These are phyloP conservation scores for Balaeniceps rex DNA, from an alignment of 2,113 vertebrate species.

Conservation along the genomic window DNA sequence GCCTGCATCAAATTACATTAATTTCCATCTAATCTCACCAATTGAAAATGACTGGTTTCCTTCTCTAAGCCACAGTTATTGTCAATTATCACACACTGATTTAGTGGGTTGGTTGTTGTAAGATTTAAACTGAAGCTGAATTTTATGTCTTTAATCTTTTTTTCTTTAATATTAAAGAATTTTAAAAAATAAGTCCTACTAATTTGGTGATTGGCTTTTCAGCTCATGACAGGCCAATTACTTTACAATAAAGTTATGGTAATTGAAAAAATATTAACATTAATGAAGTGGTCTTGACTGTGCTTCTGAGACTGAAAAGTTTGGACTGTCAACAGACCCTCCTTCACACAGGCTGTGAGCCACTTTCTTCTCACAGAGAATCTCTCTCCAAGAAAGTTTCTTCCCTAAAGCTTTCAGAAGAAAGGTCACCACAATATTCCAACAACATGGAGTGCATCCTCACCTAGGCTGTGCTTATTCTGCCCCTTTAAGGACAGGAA, in stretches of 20 bases:
- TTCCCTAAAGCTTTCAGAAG: background rate
- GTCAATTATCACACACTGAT: slow-evolving; percentile 6
- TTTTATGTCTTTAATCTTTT: background rate
- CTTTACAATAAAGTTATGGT: background rate
- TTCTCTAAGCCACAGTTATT: background rate
- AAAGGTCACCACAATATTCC: background rate
- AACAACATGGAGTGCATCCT: background rate
- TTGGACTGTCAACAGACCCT: background rate
- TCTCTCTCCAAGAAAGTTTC: background rate
- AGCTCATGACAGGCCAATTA: background rate
- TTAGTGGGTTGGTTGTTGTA: background rate
- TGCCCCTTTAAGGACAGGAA: background rate
- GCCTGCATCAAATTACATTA: background rate
- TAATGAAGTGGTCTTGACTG: background rate
- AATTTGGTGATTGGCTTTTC: background rate
- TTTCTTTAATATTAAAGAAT: background rate
- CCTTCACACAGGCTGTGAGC: background rate
- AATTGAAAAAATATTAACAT: background rate
- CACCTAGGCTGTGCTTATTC: background rate
- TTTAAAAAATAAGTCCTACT: background rate
- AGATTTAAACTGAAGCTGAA: background rate
- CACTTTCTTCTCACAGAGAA: background rate
- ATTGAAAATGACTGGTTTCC: background rate
- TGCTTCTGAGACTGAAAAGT: background rate
- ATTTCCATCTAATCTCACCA: slow-evolving; percentile 5